phyloP scores from a whole-genome alignment of 2,797 vertebrate genomes.

The Cyprinella venusta region DNA sequence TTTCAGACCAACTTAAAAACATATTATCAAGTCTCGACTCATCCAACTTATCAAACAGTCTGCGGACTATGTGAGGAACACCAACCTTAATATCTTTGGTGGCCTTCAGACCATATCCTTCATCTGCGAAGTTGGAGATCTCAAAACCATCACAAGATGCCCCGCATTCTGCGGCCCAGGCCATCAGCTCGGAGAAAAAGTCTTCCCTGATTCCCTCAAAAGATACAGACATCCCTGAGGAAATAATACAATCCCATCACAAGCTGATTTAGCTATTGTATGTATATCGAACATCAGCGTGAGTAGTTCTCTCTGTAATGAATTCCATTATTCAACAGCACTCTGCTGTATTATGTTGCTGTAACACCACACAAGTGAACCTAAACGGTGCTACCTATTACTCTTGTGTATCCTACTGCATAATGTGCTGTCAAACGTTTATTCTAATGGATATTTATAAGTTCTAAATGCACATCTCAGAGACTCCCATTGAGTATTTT shows the following conservation, averaged over 20 bases:
- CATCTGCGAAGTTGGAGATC: constrained; percentile 86
- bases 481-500: constrained; percentile 12
- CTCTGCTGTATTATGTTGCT: constrained; percentile 16
- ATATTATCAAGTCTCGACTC: neutral
- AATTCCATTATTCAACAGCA: constrained; percentile 15
- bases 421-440: neutral
- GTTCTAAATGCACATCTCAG: constrained; percentile 1
- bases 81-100: constrained; percentile 93
- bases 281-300: neutral
- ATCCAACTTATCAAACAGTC: neutral
- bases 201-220: constrained; percentile 94
- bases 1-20: neutral
- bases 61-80: neutral
- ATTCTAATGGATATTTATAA: constrained; percentile 16
- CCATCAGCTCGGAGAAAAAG: constrained; percentile 88
- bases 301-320: constrained; percentile 8
- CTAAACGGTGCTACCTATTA: constrained; percentile 8
- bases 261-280: neutral
- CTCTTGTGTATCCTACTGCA: neutral
- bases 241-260: constrained; percentile 6
- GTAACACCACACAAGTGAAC: neutral
- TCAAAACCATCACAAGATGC: constrained; percentile 91
- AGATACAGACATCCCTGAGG: constrained; percentile 86
- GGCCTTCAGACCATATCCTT: constrained; percentile 93
- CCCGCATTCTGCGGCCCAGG: constrained; percentile 89